Evolutionary conservation across 2,113 vertebrate species (phyloP).

Genomic region (Cyrtonyx montezumae): DNA sequence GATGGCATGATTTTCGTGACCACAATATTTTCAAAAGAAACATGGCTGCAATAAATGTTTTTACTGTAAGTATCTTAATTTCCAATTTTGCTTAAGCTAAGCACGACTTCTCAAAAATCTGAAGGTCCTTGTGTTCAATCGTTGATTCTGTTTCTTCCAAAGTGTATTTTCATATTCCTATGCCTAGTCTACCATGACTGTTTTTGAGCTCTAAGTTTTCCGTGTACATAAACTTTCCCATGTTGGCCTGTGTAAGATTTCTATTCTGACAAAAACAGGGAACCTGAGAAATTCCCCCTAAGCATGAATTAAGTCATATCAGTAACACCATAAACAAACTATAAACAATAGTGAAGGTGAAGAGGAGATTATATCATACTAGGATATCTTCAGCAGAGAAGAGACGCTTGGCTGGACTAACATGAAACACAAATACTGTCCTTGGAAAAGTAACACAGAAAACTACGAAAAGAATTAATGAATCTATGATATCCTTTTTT

Average conservation of each 20-base stretch:
- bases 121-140: not conserved
- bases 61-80: not conserved
- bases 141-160: not conserved
- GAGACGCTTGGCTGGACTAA: not conserved
- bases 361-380: not conserved
- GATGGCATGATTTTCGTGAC: not conserved
- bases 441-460: not conserved
- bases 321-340: not conserved
- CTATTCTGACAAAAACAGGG: not conserved
- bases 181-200: not conserved
- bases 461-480: not conserved
- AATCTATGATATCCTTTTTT: not conserved
- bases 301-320: not conserved
- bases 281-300: not conserved
- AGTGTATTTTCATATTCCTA: not conserved
- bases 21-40: not conserved
- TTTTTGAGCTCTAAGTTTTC: not conserved
- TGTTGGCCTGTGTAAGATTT: not conserved
- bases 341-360: not conserved
- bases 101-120: not conserved
- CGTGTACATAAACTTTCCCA: not conserved
- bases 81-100: not conserved
- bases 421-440: not conserved
- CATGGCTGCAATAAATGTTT: not conserved
- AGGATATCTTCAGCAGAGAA: not conserved